Conservation (phyloP, 2,888 invertebrate species). For the Zhengitettix transpicula region DNA sequence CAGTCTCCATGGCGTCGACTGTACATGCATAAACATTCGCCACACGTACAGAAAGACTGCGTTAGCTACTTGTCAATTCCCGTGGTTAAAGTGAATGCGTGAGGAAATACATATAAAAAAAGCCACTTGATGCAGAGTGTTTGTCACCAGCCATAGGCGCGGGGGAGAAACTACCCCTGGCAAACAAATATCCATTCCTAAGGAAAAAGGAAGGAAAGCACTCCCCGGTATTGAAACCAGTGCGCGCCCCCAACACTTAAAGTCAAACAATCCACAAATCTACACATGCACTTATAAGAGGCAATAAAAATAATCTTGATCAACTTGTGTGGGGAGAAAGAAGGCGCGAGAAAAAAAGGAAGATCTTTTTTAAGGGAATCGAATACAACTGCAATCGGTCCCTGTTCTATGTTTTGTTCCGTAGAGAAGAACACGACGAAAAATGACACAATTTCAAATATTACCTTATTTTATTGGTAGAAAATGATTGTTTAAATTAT, state of each 20-base stretch:
- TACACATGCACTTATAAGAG: not conserved
- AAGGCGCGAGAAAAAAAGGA: too few species aligned
- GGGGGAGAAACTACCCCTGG: not conserved
- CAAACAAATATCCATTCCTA: not conserved
- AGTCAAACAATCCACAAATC: not conserved
- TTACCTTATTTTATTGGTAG: too few species aligned
- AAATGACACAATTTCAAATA: too few species aligned
- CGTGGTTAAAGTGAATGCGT: not conserved
- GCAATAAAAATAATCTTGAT: not conserved
- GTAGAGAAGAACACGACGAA: too few species aligned
- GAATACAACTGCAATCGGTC: too few species aligned
- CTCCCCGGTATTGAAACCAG: not conserved
- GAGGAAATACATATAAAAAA: not conserved
- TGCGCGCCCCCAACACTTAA: not conserved
- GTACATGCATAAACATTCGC: not conserved
- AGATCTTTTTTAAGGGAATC: too few species aligned
- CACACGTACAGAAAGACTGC: not conserved
- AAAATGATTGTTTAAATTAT: too few species aligned
- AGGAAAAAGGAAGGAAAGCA: not conserved
- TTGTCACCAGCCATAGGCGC: not conserved
- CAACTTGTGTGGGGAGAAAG: not conserved
- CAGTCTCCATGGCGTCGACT: not conserved
- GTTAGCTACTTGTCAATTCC: not conserved
- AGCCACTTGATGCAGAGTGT: not conserved
- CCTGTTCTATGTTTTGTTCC: too few species aligned